Evolutionary conservation across 2,113 vertebrate species (phyloP).

Genomic region (pig (Sus scrofa)): T2T-Sscrofa CM000817.6:106251501-106252000

Average conservation of each 20-base stretch:
- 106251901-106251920: not conserved
- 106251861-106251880: accelerated
- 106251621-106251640: not conserved
- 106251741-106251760: not conserved
- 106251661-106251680: not conserved
- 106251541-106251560: not conserved
- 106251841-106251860: not conserved
- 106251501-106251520: no score
- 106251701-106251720: not conserved
- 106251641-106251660: not conserved
- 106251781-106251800: not conserved
- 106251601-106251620: not conserved
- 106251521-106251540: not conserved
- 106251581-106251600: not conserved
- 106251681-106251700: not conserved
- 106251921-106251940: not conserved
- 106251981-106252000: not conserved
- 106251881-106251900: not conserved
- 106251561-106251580: conserved; percentile 31
- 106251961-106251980: not conserved
- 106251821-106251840: not conserved
- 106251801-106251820: not conserved
- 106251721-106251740: not conserved
- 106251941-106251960: not conserved
- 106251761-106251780: not conserved